These are phyloP conservation scores for Drosophila quinaria DNA, from an alignment of 2,888 invertebrate genomes.

Conservation along the genomic window DNA sequence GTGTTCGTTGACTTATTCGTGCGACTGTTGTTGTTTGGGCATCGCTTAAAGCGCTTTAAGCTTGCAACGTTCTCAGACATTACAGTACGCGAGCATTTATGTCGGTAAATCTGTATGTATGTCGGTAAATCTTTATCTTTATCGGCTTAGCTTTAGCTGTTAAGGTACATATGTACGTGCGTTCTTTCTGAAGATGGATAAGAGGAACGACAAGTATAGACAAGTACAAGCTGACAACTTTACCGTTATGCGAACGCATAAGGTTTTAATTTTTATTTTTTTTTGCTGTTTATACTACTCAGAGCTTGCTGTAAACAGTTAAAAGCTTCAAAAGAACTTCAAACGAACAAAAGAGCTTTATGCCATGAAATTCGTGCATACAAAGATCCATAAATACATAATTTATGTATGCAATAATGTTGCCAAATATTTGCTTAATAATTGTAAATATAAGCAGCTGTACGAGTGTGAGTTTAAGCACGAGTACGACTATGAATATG, in stretches of 20 bases:
- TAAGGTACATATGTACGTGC: conserved; percentile 31
- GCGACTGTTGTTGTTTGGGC: conserved; percentile 28
- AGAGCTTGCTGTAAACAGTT: conserved; percentile 2
- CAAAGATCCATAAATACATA: conserved; percentile 8
- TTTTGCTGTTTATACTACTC: background rate
- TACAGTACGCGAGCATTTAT: conserved; percentile 21
- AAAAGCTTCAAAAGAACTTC: background rate
- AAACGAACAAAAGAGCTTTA: conserved; percentile 2
- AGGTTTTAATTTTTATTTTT: background rate
- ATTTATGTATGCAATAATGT: conserved; percentile 34
- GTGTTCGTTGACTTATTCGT: conserved; percentile 8
- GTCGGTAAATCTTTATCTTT: conserved; percentile 68
- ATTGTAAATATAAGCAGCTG: conserved; percentile 1
- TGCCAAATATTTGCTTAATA: conserved; percentile 51
- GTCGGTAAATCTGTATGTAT: conserved; percentile 48
- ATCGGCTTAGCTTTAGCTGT: conserved; percentile 57
- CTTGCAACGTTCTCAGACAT: conserved; percentile 60
- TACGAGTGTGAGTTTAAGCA: background rate
- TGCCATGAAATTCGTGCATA: conserved; percentile 5
- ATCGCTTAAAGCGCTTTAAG: conserved; percentile 65
- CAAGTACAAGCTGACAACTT: conserved; percentile 8
- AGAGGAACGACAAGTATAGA: conserved; percentile 26
- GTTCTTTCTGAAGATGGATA: conserved; percentile 40
- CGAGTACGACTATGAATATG: conserved; percentile 4
- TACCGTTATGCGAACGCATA: conserved; percentile 24